Percentiles rank a stretch among this genome's conserved stretches.
phyloP scores from a whole-genome alignment of 2,797 vertebrate species.

The Naso thynnoides region DNA sequence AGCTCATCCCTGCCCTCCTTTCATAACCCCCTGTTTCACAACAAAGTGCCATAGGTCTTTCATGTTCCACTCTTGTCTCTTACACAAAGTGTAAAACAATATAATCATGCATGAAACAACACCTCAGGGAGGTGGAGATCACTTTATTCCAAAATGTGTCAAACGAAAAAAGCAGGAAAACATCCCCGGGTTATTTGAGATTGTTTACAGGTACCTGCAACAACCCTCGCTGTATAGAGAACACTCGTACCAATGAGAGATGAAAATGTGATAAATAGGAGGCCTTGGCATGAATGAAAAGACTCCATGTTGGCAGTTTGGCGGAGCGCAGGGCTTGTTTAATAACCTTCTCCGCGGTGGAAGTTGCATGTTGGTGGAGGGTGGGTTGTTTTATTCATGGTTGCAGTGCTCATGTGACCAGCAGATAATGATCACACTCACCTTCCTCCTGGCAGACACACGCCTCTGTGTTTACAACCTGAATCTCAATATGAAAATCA shows the following conservation, averaged over 20 bases:
- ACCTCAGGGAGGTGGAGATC: conserved; percentile 79
- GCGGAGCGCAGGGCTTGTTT: conserved; percentile 60
- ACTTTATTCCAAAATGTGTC: conserved; percentile 75
- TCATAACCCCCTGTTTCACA: conserved; percentile 73
- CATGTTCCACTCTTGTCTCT: conserved; percentile 80
- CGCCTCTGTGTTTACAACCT: conserved; percentile 74
- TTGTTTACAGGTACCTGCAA: conserved; percentile 78
- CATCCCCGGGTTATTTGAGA: conserved; percentile 81
- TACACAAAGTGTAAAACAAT: conserved; percentile 81
- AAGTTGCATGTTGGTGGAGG: conserved; percentile 60
- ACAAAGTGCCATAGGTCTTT: conserved; percentile 82
- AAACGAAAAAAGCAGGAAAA: conserved; percentile 72
- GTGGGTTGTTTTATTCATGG: conserved; percentile 80
- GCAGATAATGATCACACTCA: conserved; percentile 80
- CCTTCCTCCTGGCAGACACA: conserved; percentile 83
- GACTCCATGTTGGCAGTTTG: conserved; percentile 58
- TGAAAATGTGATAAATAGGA: conserved; percentile 70
- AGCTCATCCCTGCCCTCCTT: conserved; percentile 74
- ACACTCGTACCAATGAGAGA: conserved; percentile 67
- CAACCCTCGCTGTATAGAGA: conserved; percentile 56
- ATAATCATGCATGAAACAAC: conserved; percentile 83
- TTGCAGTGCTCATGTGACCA: conserved; percentile 68
- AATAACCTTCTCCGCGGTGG: conserved; percentile 71
- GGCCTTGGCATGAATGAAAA: conserved; percentile 68
- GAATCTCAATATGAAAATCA: conserved; percentile 82